Conservation (phyloP, 2,888 invertebrate genomes). For the Hirtodrosophila alboralis region DNA sequence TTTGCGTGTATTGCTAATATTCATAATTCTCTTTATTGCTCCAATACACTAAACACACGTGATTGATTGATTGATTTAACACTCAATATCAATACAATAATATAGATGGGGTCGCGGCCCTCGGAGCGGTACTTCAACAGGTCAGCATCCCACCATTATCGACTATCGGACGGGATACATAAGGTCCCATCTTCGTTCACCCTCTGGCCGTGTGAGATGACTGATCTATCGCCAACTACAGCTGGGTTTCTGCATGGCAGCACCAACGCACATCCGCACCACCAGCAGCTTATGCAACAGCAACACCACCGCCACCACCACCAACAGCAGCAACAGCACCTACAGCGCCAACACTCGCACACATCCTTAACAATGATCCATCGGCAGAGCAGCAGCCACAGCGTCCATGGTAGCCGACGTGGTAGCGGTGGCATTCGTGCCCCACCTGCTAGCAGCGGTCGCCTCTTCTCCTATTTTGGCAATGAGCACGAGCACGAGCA, state of each 20-base stretch:
- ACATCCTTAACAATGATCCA: constrained; percentile 74
- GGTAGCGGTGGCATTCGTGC: constrained; percentile 66
- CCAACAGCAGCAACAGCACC: constrained; percentile 61
- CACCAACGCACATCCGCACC: constrained; percentile 72
- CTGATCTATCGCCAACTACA: constrained; percentile 85
- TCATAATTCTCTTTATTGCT: constrained; percentile 33
- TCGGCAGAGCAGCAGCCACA: constrained; percentile 74
- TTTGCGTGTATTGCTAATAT: constrained; percentile 28
- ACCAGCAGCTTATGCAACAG: constrained; percentile 61
- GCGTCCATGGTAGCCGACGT: constrained; percentile 60
- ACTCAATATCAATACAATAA: constrained; percentile 11
- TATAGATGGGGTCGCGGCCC: constrained; percentile 92
- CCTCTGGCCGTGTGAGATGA: constrained; percentile 97
- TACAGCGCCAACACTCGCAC: constrained; percentile 76
- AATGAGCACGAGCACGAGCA: constrained; percentile 82
- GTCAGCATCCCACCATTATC: constrained; percentile 84
- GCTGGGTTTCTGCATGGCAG: constrained; percentile 80
- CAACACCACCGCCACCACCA: constrained; percentile 57
- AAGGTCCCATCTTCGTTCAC: constrained; percentile 95
- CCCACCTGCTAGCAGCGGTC: constrained; percentile 75
- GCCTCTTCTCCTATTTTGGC: constrained; percentile 83
- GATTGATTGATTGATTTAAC: constrained; percentile 8
- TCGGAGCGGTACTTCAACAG: constrained; percentile 84
- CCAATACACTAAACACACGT: constrained; percentile 21
- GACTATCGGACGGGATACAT: constrained; percentile 88